A percentile compares a stretch with the other conserved stretches of the same genome.
Conservation (phyloP, 2,888 invertebrate species). For the Seira sanloemensis region DNA sequence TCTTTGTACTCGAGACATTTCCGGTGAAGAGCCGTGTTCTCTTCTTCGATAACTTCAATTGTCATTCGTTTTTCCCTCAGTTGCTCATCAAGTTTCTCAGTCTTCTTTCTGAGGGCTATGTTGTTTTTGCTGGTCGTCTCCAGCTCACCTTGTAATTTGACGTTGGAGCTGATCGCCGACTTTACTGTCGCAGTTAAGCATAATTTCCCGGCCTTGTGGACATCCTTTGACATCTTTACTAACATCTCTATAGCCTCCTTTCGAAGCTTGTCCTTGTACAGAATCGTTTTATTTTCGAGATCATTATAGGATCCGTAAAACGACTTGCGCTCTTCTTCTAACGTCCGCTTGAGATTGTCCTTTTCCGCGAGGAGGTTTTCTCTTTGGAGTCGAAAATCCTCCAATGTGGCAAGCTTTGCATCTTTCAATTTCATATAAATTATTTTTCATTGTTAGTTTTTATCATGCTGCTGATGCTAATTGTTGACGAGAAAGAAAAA, state of each 20-base stretch:
- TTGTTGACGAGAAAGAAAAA: no score
- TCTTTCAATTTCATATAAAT: conserved; percentile 46
- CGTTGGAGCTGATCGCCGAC: conserved; percentile 68
- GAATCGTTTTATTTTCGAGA: conserved; percentile 70
- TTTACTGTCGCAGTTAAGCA: conserved; percentile 70
- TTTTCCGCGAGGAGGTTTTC: conserved; percentile 66
- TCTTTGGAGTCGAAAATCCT: conserved; percentile 72
- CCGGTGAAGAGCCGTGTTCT: conserved; percentile 62
- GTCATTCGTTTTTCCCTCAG: conserved; percentile 65
- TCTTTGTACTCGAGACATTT: conserved; percentile 68
- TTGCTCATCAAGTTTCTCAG: conserved; percentile 45
- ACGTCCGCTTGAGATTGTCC: conserved; percentile 56
- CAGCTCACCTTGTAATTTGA: conserved; percentile 67
- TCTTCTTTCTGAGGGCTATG: conserved; percentile 57
- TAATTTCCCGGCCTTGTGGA: conserved; percentile 68
- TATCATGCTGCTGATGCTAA: no score
- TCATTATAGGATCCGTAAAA: conserved; percentile 69
- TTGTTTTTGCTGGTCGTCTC: conserved; percentile 65
- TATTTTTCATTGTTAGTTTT: background rate
- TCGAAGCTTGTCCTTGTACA: conserved; percentile 69
- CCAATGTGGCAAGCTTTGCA: conserved; percentile 70
- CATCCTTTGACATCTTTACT: conserved; percentile 67
- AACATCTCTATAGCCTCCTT: conserved; percentile 68
- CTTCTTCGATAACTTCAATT: conserved; percentile 68
- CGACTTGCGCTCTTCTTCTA: conserved; percentile 62